Evolutionary conservation across 2,113 vertebrate species (phyloP).

Genomic region (Heterocephalus glaber): DNA sequence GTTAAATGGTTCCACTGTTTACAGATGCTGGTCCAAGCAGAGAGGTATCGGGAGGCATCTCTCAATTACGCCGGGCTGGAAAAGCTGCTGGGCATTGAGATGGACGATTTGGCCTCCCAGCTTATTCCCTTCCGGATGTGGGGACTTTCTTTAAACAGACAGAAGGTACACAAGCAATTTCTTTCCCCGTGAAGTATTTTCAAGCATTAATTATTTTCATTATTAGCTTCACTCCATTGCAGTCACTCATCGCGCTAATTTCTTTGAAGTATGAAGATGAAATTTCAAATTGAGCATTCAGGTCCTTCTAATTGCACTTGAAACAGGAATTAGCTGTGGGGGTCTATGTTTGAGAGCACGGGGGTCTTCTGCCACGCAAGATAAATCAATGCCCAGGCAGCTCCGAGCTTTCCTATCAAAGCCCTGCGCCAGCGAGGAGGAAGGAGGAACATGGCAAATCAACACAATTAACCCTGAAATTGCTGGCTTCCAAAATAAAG

Average conservation of each 20-base stretch:
- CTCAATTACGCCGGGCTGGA: neutral
- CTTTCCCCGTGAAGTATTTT: neutral
- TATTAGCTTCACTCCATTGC: slow-evolving; percentile 30
- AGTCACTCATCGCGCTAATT: slow-evolving; percentile 43
- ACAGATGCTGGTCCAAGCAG: neutral
- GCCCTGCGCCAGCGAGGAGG: accelerated
- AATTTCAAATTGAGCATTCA: slow-evolving; percentile 37
- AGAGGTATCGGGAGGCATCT: neutral
- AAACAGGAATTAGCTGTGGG: neutral
- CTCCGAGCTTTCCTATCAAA: neutral
- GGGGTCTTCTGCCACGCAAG: neutral
- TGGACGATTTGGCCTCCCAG: neutral
- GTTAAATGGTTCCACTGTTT: slow-evolving; percentile 41
- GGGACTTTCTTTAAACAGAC: neutral
- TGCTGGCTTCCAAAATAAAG: slow-evolving; percentile 48
- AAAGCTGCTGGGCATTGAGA: neutral
- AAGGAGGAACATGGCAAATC: neutral
- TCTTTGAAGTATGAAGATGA: slow-evolving; percentile 64
- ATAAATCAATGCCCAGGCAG: neutral
- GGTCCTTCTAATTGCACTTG: neutral
- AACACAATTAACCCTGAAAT: slow-evolving; percentile 57
- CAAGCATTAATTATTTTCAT: slow-evolving; percentile 52
- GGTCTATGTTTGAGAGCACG: neutral
- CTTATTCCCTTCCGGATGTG: neutral
- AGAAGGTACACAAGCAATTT: neutral